Conservation (phyloP, 30 jellyfish, hydroid and myxozoan genomes). For the Cassiopea xamachana region DNA sequence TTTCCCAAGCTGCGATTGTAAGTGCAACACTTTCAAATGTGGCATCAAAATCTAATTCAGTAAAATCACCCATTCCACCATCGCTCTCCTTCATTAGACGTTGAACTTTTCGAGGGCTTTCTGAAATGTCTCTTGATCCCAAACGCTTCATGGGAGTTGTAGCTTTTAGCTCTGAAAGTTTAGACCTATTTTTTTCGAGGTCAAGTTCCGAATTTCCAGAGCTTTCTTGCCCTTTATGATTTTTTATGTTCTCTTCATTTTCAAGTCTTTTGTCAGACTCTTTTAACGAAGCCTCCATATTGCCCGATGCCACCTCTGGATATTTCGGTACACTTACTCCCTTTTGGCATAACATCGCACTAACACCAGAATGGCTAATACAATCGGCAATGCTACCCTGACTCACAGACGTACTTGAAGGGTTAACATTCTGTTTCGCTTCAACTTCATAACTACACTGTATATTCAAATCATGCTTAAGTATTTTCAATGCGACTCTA, state of each 20-base stretch:
- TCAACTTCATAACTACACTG: conserved; percentile 42
- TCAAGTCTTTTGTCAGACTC: neutral
- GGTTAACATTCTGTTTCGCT: neutral
- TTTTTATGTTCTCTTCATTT: neutral
- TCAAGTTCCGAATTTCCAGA: neutral
- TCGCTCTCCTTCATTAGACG: neutral
- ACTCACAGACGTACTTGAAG: neutral
- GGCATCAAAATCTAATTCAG: neutral
- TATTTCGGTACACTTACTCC: no score
- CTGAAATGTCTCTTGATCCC: neutral
- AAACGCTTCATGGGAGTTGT: neutral
- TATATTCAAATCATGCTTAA: conserved; percentile 45
- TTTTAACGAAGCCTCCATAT: neutral
- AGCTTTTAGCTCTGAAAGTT: neutral
- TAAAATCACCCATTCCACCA: neutral
- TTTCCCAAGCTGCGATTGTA: conserved; percentile 72
- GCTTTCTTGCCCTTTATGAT: neutral
- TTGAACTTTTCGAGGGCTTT: conserved; percentile 1
- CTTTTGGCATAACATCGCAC: no score
- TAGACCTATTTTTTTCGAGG: neutral
- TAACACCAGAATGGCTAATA: no score
- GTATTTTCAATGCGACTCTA: neutral
- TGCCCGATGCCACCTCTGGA: no score
- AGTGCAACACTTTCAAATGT: conserved; percentile 17
- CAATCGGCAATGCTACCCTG: no score